Percentiles rank a stretch among this genome's conserved stretches.
These are phyloP conservation scores for Brachionichthys hirsutus DNA, from an alignment of 2,113 vertebrate genomes.

Conservation along the genomic window DNA sequence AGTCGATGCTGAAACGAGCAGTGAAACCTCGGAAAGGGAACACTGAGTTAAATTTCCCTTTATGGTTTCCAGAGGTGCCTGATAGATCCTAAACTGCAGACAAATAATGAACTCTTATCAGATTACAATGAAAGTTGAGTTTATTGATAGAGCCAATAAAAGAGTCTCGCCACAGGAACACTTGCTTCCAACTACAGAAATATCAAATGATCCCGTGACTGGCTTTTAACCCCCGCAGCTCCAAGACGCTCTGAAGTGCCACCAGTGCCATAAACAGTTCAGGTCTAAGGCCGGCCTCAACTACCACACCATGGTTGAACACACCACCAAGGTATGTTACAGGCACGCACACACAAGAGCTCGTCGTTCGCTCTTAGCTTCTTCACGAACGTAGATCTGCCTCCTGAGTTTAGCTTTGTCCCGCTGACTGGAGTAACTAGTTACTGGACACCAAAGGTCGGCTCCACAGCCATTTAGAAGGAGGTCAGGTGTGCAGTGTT, in stretches of 20 bases:
- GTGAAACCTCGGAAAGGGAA: constrained; percentile 15
- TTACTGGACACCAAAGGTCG: constrained; percentile 26
- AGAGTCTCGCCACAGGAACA: neutral
- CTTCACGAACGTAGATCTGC: neutral
- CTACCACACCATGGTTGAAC: constrained; percentile 97
- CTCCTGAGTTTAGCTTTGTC: constrained; percentile 20
- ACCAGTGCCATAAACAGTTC: constrained; percentile 96
- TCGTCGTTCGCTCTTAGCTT: neutral
- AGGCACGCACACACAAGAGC: neutral
- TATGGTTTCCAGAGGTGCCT: neutral
- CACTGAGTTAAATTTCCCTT: constrained; percentile 33
- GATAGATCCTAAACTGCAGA: constrained; percentile 8
- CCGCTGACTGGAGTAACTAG: constrained; percentile 29
- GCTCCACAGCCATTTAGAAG: constrained; percentile 5
- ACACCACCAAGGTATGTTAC: constrained; percentile 85
- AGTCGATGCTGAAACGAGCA: constrained; percentile 51
- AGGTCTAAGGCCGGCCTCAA: constrained; percentile 97
- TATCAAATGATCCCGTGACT: constrained; percentile 33
- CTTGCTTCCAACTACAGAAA: constrained; percentile 26
- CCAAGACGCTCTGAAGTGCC: constrained; percentile 95
- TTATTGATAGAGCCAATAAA: constrained; percentile 31
- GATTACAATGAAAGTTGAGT: constrained; percentile 33
- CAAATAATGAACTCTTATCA: constrained; percentile 34
- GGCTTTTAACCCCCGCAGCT: constrained; percentile 76
- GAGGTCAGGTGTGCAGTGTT: constrained; percentile 6